Conservation (phyloP, 1,140 invertebrate species). For the Dinoponera quadriceps region DNA sequence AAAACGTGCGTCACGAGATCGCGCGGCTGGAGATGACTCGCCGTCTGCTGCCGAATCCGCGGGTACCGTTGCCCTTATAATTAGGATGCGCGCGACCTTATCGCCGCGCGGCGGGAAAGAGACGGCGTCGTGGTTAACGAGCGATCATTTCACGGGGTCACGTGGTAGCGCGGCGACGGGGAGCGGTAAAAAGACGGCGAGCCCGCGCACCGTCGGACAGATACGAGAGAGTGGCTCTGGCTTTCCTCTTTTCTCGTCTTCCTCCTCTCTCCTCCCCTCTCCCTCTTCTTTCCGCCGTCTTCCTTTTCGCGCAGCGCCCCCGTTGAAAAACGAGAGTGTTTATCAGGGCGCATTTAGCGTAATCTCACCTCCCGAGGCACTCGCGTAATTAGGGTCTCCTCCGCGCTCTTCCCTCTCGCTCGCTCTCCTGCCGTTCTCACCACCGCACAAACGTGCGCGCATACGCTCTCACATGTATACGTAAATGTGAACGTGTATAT, state of each 20-base stretch:
- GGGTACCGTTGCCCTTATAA: slow-evolving; percentile 21
- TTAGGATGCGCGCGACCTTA: slow-evolving; percentile 54
- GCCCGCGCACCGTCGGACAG: slow-evolving; percentile 63
- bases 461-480: background rate
- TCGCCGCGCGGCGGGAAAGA: slow-evolving; percentile 52
- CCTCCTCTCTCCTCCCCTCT: slow-evolving; percentile 6
- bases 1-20: too few relatives aligned
- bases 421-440: background rate
- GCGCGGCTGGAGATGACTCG: slow-evolving; percentile 17
- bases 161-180: slow-evolving; percentile 36
- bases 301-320: slow-evolving; percentile 37
- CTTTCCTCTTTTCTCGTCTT: slow-evolving; percentile 61
- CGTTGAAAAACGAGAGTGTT: slow-evolving; percentile 81
- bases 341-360: slow-evolving; percentile 81
- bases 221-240: slow-evolving; percentile 67
- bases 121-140: slow-evolving; percentile 73
- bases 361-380: slow-evolving; percentile 80
- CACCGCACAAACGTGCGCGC: background rate
- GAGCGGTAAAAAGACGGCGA: slow-evolving; percentile 30
- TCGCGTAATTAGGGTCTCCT: slow-evolving; percentile 80
- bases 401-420: slow-evolving; percentile 7
- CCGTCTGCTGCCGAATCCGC: background rate
- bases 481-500: background rate
- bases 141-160: slow-evolving; percentile 73
- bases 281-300: background rate